Evolutionary conservation across 1,140 invertebrate genomes (phyloP), one percentile per base, ranked within the genome.

Genomic region (Drosophila busckii): DNA sequence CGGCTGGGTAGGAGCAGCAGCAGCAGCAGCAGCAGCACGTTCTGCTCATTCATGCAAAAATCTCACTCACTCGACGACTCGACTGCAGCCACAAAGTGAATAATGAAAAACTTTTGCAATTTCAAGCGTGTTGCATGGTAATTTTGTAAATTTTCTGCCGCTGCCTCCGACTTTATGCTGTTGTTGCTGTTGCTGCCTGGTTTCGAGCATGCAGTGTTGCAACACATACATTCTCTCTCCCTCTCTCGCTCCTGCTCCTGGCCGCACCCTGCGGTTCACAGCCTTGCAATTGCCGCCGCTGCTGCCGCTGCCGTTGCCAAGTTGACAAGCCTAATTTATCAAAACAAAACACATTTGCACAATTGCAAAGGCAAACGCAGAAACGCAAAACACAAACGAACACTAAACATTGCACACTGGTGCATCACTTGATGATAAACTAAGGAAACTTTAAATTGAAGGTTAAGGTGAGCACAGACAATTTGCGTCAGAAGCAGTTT

Each of bases 311-410:
- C 52, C 70, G 44, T 70, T 65, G 63, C 70, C 70, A 61, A 84
- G 78, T 84, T 84, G 78, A 84, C 78, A 84, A 84, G 78, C 78
- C 78, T 84, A 84, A 84, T 84, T 84, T 84, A 84, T 84, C 78
- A 83, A 83, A 83, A 83, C 76, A 84, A 73, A 84, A 78, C 68
- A 84, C 70, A 83, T 82, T 82, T 82, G 69, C 69, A 82, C 75
- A 82, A 83, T 82, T 82, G 75, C 75, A 70, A 82, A 70, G 69
- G 75, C 70, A 73, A 80, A 82, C 54, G 69, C 75, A 78, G 70
- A 55, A 59, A 42, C 26, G 45, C 17, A 38, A 53, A 63, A 50
- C 54, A 42, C 44, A 82, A 70, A 69, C 63, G 70, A 75, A 59
- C 55, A 54, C 58, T 67, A 67, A 71, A 56, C 54, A 52, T 13